A percentile compares a stretch with the other conserved stretches of the same genome.
Evolutionary conservation across 2,113 vertebrate species (phyloP).

Genomic region (Toxotes chatareus): DNA sequence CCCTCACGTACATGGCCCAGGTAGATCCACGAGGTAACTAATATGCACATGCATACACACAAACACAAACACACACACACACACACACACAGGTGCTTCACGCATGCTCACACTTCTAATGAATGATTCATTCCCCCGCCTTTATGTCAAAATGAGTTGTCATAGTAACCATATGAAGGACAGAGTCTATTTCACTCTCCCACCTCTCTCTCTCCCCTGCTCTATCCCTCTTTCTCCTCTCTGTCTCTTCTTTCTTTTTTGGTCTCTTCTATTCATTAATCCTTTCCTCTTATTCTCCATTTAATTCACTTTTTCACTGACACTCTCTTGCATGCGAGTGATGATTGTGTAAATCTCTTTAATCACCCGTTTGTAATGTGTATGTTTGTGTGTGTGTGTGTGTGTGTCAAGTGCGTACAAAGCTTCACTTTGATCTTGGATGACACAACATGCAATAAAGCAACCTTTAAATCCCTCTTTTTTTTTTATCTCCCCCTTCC

Average conservation of each 20-base stretch:
- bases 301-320: slow-evolving; percentile 3
- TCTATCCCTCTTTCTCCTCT: not conserved
- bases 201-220: not conserved
- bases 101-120: slow-evolving; percentile 38
- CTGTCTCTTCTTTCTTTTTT: not conserved
- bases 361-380: not conserved
- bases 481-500: not conserved
- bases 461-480: slow-evolving; percentile 15
- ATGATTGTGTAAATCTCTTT: slow-evolving; percentile 9
- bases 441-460: slow-evolving; percentile 25
- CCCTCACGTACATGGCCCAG: slow-evolving; percentile 94
- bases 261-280: slow-evolving; percentile 8
- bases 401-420: not conserved
- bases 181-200: slow-evolving; percentile 29
- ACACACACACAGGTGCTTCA: slow-evolving; percentile 33
- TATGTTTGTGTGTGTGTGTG: not conserved
- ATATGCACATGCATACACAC: too few relatives aligned
- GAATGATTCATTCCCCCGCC: slow-evolving; percentile 66
- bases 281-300: not conserved
- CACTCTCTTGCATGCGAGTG: not conserved
- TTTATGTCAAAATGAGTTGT: slow-evolving; percentile 65
- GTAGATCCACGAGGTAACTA: slow-evolving; percentile 85
- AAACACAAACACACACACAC: slow-evolving; percentile 1
- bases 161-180: slow-evolving; percentile 73
- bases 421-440: slow-evolving; percentile 43